Evolutionary conservation across 2,888 invertebrate species (phyloP), one percentile per base, ranked within the genome.

Genomic region (Drosophila cognata): DNA sequence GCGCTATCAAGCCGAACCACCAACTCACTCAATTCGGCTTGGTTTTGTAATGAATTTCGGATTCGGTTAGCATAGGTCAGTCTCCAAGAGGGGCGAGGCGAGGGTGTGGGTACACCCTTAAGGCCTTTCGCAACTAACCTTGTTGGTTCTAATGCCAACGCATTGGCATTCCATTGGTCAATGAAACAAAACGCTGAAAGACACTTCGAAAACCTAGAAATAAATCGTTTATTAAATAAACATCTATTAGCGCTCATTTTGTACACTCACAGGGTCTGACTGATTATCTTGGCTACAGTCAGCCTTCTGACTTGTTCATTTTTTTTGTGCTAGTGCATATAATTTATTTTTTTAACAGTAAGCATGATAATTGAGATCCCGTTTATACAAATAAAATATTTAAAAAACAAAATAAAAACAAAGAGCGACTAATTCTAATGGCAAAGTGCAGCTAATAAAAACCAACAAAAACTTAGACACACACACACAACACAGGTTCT

Each of bases 61-160:
- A 74, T 68, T 72, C 66, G 74, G 84, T 89, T 90, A 90, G 66
- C 87, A 84, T 90, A 87, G 89, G 89, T 87, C 87, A 86, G 85
- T 82, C 71, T 62, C 43, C 31, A 38, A 33, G 68, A 5, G 38
- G 28, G 10, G 3, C n/a, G 2, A 2, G 29, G 8, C 25, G 31
- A 13, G 52, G 51, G 10, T 29, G 48, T 16, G 43, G 33, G 13
- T 21, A 33, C 21, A 53, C 83, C 88, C 81, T 80, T 69, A 52
- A 68, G 72, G 63, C 73, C 80, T 82, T 82, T 61, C 46, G 55
- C 36, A 38, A 33, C 53, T 71, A 82, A 80, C 89, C 85, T 86
- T 89, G 85, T 50, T 61, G 61, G 70, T 87, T 89, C 89, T 85
- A 81, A 78, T 81, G 86, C 84, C 86, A 76, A 52, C 56, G 70